phyloP scores from a whole-genome alignment of 2,113 vertebrate genomes.

The Pavo muticus region DNA sequence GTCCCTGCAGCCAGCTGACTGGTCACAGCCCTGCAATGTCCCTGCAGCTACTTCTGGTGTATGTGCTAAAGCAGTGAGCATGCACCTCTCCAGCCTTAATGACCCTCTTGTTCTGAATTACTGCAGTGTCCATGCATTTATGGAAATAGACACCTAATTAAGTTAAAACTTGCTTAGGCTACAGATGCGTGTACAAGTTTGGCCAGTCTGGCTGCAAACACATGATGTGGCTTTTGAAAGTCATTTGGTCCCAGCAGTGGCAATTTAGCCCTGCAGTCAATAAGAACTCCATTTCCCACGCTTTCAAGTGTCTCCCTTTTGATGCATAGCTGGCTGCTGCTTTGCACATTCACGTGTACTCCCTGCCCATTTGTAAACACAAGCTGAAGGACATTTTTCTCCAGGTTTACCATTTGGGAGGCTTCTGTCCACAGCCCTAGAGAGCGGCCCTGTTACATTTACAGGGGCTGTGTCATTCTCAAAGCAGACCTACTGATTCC shows the following conservation, averaged over 20 bases:
- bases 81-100: not conserved
- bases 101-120: not conserved
- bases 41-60: not conserved
- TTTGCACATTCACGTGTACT: not conserved
- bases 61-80: not conserved
- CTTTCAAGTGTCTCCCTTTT: not conserved
- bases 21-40: not conserved
- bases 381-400: not conserved
- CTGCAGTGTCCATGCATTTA: not conserved
- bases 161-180: not conserved
- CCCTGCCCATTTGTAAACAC: not conserved
- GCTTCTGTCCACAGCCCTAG: fast-evolving
- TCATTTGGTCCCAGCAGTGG: not conserved
- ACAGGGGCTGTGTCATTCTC: fast-evolving
- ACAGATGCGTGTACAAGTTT: not conserved
- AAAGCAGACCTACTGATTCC: not conserved
- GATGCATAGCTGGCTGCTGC: not conserved
- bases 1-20: not conserved
- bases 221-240: not conserved
- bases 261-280: not conserved
- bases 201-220: not conserved
- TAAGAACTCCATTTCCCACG: not conserved
- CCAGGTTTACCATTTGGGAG: not conserved
- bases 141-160: not conserved
- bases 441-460: not conserved